These are phyloP conservation scores for Anolis sagrei DNA, from an alignment of 2,113 vertebrate species.

Conservation along the genomic window DNA sequence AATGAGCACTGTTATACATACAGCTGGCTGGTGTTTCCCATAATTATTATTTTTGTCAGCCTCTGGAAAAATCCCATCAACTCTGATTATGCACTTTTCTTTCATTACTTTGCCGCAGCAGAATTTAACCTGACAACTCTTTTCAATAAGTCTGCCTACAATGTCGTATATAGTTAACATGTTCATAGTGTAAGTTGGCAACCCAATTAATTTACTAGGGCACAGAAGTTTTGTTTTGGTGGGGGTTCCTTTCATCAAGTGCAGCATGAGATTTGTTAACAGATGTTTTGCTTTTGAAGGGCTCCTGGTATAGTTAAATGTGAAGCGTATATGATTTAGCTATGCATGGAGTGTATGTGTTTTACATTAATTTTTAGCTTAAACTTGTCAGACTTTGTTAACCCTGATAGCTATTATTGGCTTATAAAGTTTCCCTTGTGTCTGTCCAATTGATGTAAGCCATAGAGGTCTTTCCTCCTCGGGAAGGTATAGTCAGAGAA, in stretches of 20 bases:
- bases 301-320: not conserved
- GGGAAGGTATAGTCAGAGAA: not conserved
- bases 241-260: not conserved
- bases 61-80: not conserved
- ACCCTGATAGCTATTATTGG: not conserved
- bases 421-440: not conserved
- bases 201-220: not conserved
- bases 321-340: not conserved
- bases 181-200: rapidly evolving
- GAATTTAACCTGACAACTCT: not conserved
- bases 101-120: not conserved
- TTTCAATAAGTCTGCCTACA: not conserved
- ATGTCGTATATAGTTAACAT: not conserved
- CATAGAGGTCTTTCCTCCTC: not conserved
- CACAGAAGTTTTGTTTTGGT: not conserved
- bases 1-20: not conserved
- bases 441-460: not conserved
- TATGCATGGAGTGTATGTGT: not conserved
- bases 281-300: not conserved
- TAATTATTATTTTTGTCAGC: slow-evolving; percentile 25
- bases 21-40: slow-evolving; percentile 20
- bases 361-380: not conserved
- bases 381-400: not conserved
- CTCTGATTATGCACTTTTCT: slow-evolving; percentile 22
- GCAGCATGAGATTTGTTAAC: not conserved